Base-by-base conservation (phyloP, 2,888 invertebrate species). In the Leptura quadrifasciata region DNA sequence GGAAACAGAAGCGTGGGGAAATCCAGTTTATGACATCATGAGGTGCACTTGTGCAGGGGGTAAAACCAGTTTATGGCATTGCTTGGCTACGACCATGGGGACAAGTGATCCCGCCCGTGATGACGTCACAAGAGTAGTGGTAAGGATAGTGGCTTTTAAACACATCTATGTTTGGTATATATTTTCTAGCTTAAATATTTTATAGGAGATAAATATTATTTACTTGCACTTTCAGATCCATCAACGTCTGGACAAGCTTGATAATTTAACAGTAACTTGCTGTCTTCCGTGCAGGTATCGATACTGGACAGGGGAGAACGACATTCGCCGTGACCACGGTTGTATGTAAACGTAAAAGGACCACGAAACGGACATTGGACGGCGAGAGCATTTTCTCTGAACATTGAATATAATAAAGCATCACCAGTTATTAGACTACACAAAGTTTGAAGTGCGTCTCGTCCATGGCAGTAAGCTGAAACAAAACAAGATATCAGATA, bases 261-360 rank as follows among this genome's bases (percentile, higher is more conserved):
- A 89, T 97, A 98, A 89, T 95, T 95, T 86, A 98, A 94, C 81
- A 97, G 92, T 71, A 98, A 91, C 81, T 96, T 92, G 80, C 96
- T 97, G 86, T 97, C 96, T 88, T 98, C 97, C 0, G 97, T 97
- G 89, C 98, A 98, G 85, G 96, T 95, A 89, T 97, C 97, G 84
- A 98, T 96, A 83, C 96, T 96, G 64, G 97, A 97, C 70, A 95
- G 94, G 0, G 98, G 98, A 85, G 93, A 94, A 81, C 94, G 94
- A 90, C 98, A 98, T 87, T 96, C 96, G 20, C 97, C 97, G 86
- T 96, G 95, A 2, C 96, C 97, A 76, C 96, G 92, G 89, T 96
- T 97, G 89, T 98, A 98, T 71, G 97, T 95, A 90, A 98, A 98
- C 77, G 96, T 95, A 90, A 96, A 97, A 17, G 97, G 96, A 73